Conservation (phyloP, 2,113 vertebrate genomes). For the Hemibagrus wyckioides region DNA sequence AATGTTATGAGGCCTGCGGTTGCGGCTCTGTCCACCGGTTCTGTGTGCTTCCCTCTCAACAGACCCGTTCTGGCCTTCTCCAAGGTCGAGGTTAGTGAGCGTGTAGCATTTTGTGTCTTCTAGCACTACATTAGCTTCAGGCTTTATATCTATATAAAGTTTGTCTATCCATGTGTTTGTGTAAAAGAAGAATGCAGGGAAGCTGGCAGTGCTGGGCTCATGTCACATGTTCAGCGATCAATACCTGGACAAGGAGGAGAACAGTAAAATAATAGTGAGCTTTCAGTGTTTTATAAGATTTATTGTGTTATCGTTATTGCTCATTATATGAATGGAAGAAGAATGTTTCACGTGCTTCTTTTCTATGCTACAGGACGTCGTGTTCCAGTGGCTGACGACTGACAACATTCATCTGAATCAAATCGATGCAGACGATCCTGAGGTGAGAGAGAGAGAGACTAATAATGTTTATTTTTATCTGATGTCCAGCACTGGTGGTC, state of each 20-base stretch:
- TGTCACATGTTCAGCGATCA: slow-evolving; percentile 97
- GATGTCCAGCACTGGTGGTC: no score
- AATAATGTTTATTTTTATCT: no score
- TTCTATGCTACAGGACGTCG: slow-evolving; percentile 80
- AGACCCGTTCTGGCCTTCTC: slow-evolving; percentile 91
- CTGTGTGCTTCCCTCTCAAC: slow-evolving; percentile 94
- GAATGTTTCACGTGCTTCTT: background rate
- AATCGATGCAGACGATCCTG: slow-evolving; percentile 92
- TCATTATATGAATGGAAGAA: background rate
- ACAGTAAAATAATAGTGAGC: slow-evolving; percentile 91
- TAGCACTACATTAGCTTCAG: background rate
- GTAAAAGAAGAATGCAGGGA: slow-evolving; percentile 77
- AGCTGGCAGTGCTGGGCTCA: slow-evolving; percentile 89
- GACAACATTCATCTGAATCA: slow-evolving; percentile 89
- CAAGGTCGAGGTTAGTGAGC: slow-evolving; percentile 78
- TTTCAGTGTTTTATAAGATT: background rate
- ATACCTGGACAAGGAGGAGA: slow-evolving; percentile 98
- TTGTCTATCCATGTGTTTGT: slow-evolving; percentile 16
- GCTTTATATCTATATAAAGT: background rate
- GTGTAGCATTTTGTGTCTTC: background rate
- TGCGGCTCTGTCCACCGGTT: slow-evolving; percentile 90
- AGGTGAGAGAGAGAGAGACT: slow-evolving; percentile 75
- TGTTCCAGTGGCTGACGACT: slow-evolving; percentile 95
- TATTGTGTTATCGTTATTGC: background rate
- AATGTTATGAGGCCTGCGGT: slow-evolving; percentile 92